Percentiles rank a stretch among this genome's conserved stretches.
Evolutionary conservation across 2,888 invertebrate genomes (phyloP).

Genomic region (Oxytorus armatus): DNA sequence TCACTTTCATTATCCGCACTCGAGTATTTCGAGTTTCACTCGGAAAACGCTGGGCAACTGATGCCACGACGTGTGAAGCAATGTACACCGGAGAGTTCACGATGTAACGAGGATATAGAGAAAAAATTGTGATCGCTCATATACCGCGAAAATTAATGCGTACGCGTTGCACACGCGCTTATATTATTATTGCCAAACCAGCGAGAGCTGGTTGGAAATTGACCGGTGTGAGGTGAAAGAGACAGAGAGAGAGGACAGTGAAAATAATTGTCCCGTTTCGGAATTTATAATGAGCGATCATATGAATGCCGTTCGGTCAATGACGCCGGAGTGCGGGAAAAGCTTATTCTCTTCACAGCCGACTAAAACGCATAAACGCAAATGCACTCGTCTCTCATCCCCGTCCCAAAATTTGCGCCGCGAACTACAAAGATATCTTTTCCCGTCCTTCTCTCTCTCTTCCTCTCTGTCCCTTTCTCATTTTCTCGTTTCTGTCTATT

Average conservation of each 20-base stretch:
- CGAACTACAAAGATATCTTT: too few species aligned
- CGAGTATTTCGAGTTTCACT: background rate
- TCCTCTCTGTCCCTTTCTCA: too few species aligned
- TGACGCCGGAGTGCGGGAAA: slow-evolving; percentile 34
- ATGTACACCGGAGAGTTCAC: background rate
- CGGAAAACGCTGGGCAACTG: slow-evolving; percentile 2
- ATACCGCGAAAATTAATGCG: slow-evolving; percentile 19
- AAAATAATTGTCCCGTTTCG: slow-evolving; percentile 57
- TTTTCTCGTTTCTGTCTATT: too few species aligned
- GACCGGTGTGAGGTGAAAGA: background rate
- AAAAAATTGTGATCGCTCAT: slow-evolving; percentile 15
- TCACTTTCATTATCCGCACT: slow-evolving; percentile 15
- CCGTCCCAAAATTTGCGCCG: too few species aligned
- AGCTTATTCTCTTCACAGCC: too few species aligned
- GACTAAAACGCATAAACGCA: too few species aligned
- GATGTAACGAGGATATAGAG: background rate
- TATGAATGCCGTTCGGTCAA: slow-evolving; percentile 51
- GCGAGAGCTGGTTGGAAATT: too few species aligned
- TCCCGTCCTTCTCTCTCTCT: too few species aligned
- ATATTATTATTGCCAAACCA: too few species aligned
- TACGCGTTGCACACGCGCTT: background rate
- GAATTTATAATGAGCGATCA: slow-evolving; percentile 49
- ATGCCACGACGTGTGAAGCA: background rate
- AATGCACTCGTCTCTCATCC: slow-evolving; percentile 14
- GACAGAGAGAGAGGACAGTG: background rate